phyloP scores from a whole-genome alignment of 2,888 invertebrate species.

The Stictocephala bisonia region DNA sequence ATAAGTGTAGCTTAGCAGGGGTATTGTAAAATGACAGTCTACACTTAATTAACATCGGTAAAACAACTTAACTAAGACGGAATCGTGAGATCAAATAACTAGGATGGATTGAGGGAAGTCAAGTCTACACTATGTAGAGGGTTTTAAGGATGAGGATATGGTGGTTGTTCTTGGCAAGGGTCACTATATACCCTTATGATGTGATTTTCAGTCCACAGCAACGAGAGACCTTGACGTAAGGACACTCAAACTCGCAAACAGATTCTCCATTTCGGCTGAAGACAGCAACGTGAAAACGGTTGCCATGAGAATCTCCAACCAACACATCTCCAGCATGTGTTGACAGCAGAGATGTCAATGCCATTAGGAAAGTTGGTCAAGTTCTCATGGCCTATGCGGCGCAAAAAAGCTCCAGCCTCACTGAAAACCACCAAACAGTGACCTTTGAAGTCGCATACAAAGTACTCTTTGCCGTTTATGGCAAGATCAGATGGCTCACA shows the following conservation, averaged over 20 bases:
- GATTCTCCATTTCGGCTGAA: constrained; percentile 89
- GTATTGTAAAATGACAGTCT: constrained; percentile 33
- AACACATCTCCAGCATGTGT: constrained; percentile 96
- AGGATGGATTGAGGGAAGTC: constrained; percentile 4
- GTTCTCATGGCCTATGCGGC: constrained; percentile 94
- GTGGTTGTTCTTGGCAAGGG: constrained; percentile 98
- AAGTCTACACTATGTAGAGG: constrained; percentile 85
- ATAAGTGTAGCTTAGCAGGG: constrained; percentile 26
- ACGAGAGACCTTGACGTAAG: constrained; percentile 97
- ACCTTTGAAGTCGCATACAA: constrained; percentile 98
- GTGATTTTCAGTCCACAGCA: constrained; percentile 98
- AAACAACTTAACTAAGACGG: constrained; percentile 41
- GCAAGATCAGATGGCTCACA: constrained; percentile 97
- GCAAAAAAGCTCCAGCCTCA: constrained; percentile 90
- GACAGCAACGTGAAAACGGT: constrained; percentile 97
- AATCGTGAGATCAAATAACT: constrained; percentile 43
- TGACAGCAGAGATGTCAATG: constrained; percentile 97
- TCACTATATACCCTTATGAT: constrained; percentile 95
- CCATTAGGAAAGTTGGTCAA: constrained; percentile 98
- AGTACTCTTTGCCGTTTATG: constrained; percentile 93
- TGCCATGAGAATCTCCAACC: constrained; percentile 97
- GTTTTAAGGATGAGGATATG: constrained; percentile 97
- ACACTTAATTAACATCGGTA: constrained; percentile 26
- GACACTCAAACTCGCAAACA: constrained; percentile 95
- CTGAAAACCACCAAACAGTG: constrained; percentile 97